A percentile compares a stretch with the other conserved stretches of the same genome.
Conservation (phyloP, 2,888 invertebrate genomes). For the Hyppa rectilinea region DNA sequence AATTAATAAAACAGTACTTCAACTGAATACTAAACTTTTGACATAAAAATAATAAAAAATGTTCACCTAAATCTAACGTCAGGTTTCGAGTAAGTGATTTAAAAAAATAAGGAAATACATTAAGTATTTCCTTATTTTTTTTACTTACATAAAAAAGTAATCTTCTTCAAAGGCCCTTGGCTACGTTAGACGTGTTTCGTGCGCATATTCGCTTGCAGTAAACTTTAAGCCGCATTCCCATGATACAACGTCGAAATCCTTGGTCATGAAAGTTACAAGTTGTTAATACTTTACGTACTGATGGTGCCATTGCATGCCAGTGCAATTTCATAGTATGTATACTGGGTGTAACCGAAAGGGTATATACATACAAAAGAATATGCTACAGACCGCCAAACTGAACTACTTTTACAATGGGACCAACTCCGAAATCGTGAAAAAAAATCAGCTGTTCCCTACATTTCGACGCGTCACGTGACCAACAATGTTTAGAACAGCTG, state of each 20-base stretch:
- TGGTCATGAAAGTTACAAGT: background rate
- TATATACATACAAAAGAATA: too few species aligned
- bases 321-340: background rate
- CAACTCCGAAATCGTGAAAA: too few species aligned
- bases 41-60: slow-evolving; percentile 55
- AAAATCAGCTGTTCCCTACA: too few species aligned
- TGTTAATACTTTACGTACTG: background rate
- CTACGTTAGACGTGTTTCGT: slow-evolving; percentile 14
- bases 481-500: too few species aligned
- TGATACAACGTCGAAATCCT: background rate
- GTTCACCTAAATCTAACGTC: slow-evolving; percentile 43
- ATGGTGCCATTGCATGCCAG: background rate
- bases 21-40: slow-evolving; percentile 64
- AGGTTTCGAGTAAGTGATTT: slow-evolving; percentile 48
- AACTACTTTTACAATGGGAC: too few species aligned
- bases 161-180: slow-evolving; percentile 6
- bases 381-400: too few species aligned
- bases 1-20: slow-evolving; percentile 60
- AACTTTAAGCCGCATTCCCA: background rate
- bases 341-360: too few species aligned
- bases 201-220: background rate
- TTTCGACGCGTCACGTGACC: too few species aligned
- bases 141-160: slow-evolving; percentile 10
- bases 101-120: slow-evolving; percentile 5
- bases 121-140: too few species aligned